Percentiles rank a stretch among this genome's conserved stretches.
These are phyloP conservation scores for Anthrax anthrax DNA, from an alignment of 2,888 invertebrate genomes.

Conservation along the genomic window DNA sequence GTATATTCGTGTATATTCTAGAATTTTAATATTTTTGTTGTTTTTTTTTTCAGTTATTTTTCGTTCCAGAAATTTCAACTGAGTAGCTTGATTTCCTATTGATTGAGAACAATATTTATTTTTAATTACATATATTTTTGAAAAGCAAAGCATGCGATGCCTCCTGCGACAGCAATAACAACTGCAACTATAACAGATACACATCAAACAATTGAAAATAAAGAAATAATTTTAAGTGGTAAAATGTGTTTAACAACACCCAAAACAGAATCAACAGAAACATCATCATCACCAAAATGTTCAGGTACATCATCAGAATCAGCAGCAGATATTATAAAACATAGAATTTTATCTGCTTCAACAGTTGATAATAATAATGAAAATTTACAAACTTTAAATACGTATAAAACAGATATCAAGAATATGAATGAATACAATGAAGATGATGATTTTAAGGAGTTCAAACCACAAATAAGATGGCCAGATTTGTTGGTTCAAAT, in stretches of 20 bases:
- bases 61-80: too few species aligned
- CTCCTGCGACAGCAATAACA: slow-evolving; percentile 6
- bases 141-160: slow-evolving; percentile 3
- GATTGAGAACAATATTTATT: too few species aligned
- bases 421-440: not conserved
- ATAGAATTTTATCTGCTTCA: not conserved
- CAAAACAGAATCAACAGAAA: not conserved
- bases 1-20: too few species aligned
- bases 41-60: too few species aligned
- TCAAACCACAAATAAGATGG: slow-evolving; percentile 52
- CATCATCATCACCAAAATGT: not conserved
- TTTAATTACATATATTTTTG: too few species aligned
- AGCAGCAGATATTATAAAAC: not conserved
- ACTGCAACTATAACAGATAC: not conserved
- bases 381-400: not conserved
- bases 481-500: slow-evolving; percentile 55
- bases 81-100: too few species aligned
- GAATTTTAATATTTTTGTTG: too few species aligned
- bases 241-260: slow-evolving; percentile 6
- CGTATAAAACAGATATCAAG: not conserved
- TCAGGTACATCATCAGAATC: not conserved
- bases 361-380: not conserved
- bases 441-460: slow-evolving; percentile 23
- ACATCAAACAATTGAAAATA: not conserved
- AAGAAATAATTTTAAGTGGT: not conserved